These are phyloP conservation scores for Eufriesea mexicana DNA, from an alignment of 1,140 invertebrate genomes.

Conservation along the genomic window DNA sequence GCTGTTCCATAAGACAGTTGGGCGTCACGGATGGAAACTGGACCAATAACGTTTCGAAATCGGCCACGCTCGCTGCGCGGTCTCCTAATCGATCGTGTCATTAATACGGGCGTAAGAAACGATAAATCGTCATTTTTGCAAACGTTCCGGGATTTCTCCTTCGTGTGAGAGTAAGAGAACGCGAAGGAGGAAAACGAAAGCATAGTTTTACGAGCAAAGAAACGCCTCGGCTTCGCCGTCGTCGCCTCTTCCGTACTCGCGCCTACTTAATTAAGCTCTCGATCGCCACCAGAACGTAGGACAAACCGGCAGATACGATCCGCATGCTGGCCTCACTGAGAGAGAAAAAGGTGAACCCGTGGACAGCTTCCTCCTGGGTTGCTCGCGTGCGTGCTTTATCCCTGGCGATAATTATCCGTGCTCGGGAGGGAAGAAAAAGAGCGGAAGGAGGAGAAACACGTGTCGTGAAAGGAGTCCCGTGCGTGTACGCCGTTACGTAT, in stretches of 20 bases:
- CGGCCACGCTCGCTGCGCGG: neutral
- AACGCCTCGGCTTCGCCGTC: neutral
- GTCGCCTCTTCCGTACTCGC: neutral
- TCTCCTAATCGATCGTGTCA: neutral
- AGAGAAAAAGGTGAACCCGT: neutral
- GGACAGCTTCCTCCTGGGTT: conserved; percentile 27
- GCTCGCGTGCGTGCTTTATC: conserved; percentile 44
- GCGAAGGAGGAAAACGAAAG: neutral
- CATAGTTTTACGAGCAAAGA: neutral
- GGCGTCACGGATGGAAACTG: neutral
- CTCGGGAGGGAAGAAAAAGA: conserved; percentile 4
- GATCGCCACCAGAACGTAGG: conserved; percentile 8
- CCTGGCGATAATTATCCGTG: conserved; percentile 52
- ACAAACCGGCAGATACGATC: neutral
- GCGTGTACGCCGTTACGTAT: conserved; percentile 57
- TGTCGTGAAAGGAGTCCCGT: conserved; percentile 50
- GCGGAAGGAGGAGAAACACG: conserved; percentile 32
- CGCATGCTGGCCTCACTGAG: too few relatives aligned
- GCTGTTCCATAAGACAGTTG: neutral
- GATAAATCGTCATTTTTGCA: neutral
- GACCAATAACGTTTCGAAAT: neutral
- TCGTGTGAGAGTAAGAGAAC: neutral
- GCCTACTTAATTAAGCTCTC: conserved; percentile 30
- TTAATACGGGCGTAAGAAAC: neutral
- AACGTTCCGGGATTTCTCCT: neutral